These are phyloP conservation scores for Phodopus roborovskii DNA, from an alignment of 2,113 vertebrate genomes.

Conservation along the genomic window DNA sequence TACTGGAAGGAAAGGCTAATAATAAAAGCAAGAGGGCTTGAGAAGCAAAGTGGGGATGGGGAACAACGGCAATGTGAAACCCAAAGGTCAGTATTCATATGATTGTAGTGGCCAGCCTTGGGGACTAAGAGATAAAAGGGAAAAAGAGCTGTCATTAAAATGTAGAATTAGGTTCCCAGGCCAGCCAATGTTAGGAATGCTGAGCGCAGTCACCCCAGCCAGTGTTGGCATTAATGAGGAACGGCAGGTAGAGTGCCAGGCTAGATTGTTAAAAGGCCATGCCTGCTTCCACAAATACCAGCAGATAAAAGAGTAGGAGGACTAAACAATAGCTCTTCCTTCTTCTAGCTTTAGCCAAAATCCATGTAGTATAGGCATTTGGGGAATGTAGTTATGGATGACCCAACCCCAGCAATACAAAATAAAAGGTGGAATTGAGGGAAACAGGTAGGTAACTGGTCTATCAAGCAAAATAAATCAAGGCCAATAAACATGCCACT, in stretches of 20 bases:
- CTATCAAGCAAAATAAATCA: background rate
- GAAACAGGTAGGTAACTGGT: background rate
- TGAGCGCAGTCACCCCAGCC: background rate
- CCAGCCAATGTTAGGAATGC: background rate
- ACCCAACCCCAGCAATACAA: background rate
- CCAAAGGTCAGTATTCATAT: background rate
- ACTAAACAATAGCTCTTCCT: conserved; percentile 11
- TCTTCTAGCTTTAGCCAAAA: background rate
- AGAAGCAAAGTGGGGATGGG: background rate
- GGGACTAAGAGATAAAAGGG: background rate
- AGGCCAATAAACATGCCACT: background rate
- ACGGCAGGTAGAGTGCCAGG: background rate
- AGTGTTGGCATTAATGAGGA: background rate
- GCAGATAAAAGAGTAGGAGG: conserved; percentile 4
- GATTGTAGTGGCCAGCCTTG: background rate
- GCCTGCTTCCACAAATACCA: background rate
- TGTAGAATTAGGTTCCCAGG: background rate
- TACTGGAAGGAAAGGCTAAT: background rate
- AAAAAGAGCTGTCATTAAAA: background rate
- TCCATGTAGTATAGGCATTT: background rate
- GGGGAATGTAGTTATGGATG: background rate
- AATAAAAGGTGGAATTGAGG: background rate
- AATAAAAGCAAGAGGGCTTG: background rate
- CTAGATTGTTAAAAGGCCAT: background rate
- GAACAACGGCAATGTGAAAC: background rate